Base-by-base conservation (phyloP, 37 sponge, comb jelly and placozoan species). In the Cliona cf. orientalis region DNA sequence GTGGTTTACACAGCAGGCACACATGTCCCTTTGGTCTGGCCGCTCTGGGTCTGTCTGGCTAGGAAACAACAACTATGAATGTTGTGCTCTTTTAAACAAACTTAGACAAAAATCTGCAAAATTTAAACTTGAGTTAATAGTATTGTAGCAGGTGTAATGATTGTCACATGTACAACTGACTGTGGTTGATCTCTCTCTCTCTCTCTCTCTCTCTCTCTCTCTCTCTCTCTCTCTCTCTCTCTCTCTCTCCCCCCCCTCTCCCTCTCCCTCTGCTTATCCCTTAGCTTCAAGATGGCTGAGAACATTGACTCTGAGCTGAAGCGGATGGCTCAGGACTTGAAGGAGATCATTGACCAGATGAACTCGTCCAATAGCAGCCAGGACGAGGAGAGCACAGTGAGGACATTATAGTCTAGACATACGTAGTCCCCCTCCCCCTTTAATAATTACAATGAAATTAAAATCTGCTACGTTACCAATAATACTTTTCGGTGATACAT, bases 301-400 rank as follows among this genome's bases (percentile, higher is more conserved):
- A 72, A 62, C 28, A 68, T 95, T 3, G 93, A 95, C 78, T 34
- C 70, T 3, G 87, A 92, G 78, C 69, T 95, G 74, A 80, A 82
- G 70, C 65, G 71, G 32, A 92, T 95, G 90, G 74, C 61, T 32
- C 80, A 86, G 33, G 90, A 92, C 35, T 68, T 95, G 79, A 92
- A 75, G 43, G 85, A 80, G 40, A 84, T 97, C 33, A 87, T 97
- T 41, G 95, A 97, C 41, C 90, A 92, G 37, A 78, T 97, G 77
- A 97, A 97, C 89, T n/a, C 81, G 7, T 78, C 85, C n/a, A 91
- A 86, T 46, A 46, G 80, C 53, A 68, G 57, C 25, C 74, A 86
- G 23, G 87, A 86, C 21, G 86, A 86, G 35, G 81, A 90, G 44
- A 85, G 63, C 62, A 84, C 89, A 17, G 89, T 93, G 61, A 88